These are phyloP conservation scores for Ladona fulva DNA, from an alignment of 1,140 invertebrate species.

Conservation along the genomic window DNA sequence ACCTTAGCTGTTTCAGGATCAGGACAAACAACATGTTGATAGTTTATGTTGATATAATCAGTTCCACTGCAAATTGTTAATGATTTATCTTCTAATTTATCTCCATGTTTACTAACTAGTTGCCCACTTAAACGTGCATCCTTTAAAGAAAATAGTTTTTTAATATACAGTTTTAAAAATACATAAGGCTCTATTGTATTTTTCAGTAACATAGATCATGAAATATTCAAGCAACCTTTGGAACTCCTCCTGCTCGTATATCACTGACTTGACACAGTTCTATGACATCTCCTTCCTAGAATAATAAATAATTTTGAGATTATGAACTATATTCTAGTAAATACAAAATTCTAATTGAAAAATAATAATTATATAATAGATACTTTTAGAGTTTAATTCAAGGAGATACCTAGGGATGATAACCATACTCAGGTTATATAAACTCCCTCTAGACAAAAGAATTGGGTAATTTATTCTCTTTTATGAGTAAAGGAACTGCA, in stretches of 20 bases:
- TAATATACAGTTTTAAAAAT: not conserved
- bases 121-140: constrained; percentile 77
- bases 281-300: constrained; percentile 90
- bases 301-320: constrained; percentile 23
- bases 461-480: no score
- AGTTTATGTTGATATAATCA: constrained; percentile 98
- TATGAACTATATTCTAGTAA: no score
- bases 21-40: constrained; percentile 91
- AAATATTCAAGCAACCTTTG: constrained; percentile 53
- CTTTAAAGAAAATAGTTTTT: constrained; percentile 38
- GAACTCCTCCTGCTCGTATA: constrained; percentile 77
- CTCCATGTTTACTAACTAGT: constrained; percentile 63
- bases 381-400: no score
- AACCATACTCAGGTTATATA: no score
- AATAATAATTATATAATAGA: no score
- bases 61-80: constrained; percentile 98
- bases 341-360: no score
- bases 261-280: constrained; percentile 97
- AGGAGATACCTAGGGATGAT: no score
- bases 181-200: not conserved
- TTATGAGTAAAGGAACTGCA: no score
- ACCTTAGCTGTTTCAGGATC: constrained; percentile 89
- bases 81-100: constrained; percentile 85
- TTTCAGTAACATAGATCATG: not conserved
- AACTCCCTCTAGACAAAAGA: no score